phyloP scores from a whole-genome alignment of 2,113 vertebrate species.

The Mesoclemmys tuberculata region DNA sequence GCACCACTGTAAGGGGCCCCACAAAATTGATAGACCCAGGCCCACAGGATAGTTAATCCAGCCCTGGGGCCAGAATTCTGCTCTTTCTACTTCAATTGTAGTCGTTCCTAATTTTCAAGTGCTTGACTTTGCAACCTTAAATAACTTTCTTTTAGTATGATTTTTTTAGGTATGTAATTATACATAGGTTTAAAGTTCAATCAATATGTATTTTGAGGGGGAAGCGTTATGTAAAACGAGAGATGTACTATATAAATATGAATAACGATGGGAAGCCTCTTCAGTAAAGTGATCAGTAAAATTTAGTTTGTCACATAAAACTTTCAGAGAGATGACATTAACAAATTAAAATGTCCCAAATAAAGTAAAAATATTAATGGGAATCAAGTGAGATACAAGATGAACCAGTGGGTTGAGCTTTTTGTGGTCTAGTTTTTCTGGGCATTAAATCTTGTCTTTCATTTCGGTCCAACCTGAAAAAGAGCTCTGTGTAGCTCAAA shows the following conservation, averaged over 20 bases:
- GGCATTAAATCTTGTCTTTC: neutral
- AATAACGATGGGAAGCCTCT: neutral
- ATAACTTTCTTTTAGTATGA: neutral
- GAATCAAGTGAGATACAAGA: fast-evolving
- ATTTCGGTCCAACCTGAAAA: neutral
- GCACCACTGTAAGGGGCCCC: no score
- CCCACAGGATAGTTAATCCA: no score
- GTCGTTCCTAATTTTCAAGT: neutral
- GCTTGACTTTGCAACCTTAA: neutral
- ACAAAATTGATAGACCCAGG: no score
- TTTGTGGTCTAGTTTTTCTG: neutral
- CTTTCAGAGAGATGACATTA: fast-evolving
- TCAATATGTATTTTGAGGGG: fast-evolving
- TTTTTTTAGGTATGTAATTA: fast-evolving
- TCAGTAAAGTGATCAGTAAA: neutral
- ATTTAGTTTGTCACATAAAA: neutral
- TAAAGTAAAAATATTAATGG: neutral
- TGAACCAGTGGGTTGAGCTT: neutral
- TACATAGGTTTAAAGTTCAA: fast-evolving
- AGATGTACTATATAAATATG: neutral
- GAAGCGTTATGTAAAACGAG: neutral
- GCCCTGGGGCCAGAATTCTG: neutral
- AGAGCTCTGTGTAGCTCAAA: neutral
- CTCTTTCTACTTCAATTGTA: neutral
- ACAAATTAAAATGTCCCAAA: neutral